Percentiles rank a stretch among this genome's conserved stretches.
Evolutionary conservation across 2,113 vertebrate genomes (phyloP).

Genomic region (Dasyornis broadbenti): DNA sequence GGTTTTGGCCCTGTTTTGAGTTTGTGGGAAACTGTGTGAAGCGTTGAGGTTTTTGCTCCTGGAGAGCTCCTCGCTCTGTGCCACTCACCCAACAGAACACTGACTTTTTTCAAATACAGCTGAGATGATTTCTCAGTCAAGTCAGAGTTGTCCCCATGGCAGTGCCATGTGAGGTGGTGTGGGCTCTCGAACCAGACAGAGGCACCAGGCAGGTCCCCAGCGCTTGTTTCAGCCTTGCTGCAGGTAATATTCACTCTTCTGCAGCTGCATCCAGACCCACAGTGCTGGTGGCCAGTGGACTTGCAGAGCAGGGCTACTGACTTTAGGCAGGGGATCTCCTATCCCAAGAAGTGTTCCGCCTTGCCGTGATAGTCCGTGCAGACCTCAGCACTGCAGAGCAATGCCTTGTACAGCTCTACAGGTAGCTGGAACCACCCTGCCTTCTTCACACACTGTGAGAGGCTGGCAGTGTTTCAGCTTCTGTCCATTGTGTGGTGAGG

Average conservation of each 20-base stretch:
- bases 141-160: background rate
- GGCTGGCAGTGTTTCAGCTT: conserved; percentile 9
- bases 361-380: fast-evolving
- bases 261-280: background rate
- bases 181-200: background rate
- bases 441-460: background rate
- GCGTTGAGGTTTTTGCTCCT: background rate
- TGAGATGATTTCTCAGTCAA: background rate
- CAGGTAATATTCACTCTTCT: background rate
- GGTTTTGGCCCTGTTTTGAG: background rate
- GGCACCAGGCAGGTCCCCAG: background rate
- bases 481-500: background rate
- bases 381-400: background rate
- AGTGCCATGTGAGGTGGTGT: background rate
- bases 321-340: background rate
- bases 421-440: background rate
- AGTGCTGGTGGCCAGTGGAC: background rate
- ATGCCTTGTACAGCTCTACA: background rate
- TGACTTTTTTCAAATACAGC: background rate
- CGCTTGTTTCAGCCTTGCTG: background rate
- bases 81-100: fast-evolving
- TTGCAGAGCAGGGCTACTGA: background rate
- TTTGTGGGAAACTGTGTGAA: background rate
- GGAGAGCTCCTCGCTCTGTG: background rate
- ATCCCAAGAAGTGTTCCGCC: background rate